Evolutionary conservation across 2,888 invertebrate genomes (phyloP).

Genomic region (Drosophila multiciliata): DNA sequence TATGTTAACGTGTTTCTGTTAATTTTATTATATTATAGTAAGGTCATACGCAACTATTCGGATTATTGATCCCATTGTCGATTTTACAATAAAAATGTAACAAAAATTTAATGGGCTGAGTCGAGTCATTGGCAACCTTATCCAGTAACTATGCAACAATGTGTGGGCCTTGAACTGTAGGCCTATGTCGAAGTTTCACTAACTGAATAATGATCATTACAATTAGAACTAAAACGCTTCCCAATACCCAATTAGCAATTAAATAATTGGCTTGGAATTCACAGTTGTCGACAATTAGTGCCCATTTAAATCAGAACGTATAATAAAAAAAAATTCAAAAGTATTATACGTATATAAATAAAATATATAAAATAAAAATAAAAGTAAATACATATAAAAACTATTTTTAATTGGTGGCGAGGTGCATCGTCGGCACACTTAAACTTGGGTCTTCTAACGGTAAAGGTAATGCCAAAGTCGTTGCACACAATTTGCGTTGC

Average conservation of each 20-base stretch:
- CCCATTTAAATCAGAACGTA: constrained; percentile 51
- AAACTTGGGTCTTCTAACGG: constrained; percentile 57
- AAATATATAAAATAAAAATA: too few relatives aligned
- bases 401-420: background rate
- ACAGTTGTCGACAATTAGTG: constrained; percentile 47
- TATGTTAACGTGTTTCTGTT: too few relatives aligned
- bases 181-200: background rate
- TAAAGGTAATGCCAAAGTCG: constrained; percentile 51
- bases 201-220: background rate
- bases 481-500: constrained; percentile 22
- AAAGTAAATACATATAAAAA: too few relatives aligned
- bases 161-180: background rate
- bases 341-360: too few relatives aligned
- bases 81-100: background rate
- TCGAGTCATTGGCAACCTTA: background rate
- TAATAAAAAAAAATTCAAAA: background rate
- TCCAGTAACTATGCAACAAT: background rate
- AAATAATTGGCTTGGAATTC: background rate
- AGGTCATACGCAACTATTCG: background rate
- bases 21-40: too few relatives aligned
- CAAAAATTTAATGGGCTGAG: background rate
- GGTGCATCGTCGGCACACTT: constrained; percentile 32
- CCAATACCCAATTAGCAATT: background rate
- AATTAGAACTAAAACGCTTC: background rate
- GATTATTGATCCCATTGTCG: background rate